A percentile compares a stretch with the other conserved stretches of the same genome.
Conservation (phyloP, 2,888 invertebrate genomes). For the Thumatha senex region DNA sequence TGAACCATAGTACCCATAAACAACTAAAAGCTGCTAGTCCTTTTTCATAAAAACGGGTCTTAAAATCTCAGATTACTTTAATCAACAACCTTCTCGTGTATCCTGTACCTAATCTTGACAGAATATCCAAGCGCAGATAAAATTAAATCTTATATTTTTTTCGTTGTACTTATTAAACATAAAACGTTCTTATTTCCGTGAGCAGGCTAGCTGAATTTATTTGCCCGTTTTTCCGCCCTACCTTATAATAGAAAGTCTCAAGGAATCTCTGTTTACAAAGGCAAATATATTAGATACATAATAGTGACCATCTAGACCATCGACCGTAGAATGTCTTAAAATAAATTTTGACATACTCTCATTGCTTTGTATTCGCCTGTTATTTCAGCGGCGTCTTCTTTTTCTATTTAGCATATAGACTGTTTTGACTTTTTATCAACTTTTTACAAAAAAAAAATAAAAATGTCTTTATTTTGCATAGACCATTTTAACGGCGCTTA, state of each 20-base stretch:
- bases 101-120: constrained; percentile 18
- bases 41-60: not conserved
- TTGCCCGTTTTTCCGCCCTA: constrained; percentile 16
- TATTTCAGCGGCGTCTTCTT: no score
- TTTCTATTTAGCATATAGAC: no score
- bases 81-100: constrained; percentile 7
- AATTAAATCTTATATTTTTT: constrained; percentile 38
- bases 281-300: constrained; percentile 46
- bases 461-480: no score
- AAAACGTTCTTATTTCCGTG: constrained; percentile 23
- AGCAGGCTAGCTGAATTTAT: constrained; percentile 23
- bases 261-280: constrained; percentile 40
- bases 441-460: no score
- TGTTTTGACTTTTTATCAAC: no score
- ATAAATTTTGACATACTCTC: no score
- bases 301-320: constrained; percentile 6
- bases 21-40: no score
- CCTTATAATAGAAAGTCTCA: constrained; percentile 41
- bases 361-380: no score
- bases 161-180: constrained; percentile 18
- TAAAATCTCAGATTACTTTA: constrained; percentile 6
- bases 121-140: constrained; percentile 21
- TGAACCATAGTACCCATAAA: no score
- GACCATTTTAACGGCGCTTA: no score
- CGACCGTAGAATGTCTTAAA: no score